Evolutionary conservation across 2,888 invertebrate genomes (phyloP).

Genomic region (Ochlodes sylvanus): DNA sequence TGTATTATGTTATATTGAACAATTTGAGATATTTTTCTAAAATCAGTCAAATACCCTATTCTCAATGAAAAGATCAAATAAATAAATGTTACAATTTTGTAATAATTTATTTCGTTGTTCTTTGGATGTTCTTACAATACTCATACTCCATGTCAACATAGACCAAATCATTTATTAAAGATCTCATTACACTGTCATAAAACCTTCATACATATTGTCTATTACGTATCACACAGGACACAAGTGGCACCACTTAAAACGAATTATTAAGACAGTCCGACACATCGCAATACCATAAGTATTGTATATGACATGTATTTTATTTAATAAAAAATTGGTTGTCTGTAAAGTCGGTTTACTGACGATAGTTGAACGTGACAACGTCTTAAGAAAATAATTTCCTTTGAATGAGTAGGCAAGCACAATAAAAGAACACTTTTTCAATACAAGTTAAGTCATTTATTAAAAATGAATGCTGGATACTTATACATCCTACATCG

Average conservation of each 20-base stretch:
- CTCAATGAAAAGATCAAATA: neutral
- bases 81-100: slow-evolving; percentile 39
- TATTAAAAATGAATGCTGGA: too few species aligned
- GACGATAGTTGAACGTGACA: too few species aligned
- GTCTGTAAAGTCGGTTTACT: too few species aligned
- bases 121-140: slow-evolving; percentile 25
- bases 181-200: neutral
- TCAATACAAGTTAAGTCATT: too few species aligned
- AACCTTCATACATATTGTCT: neutral
- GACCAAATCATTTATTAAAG: neutral
- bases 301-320: neutral
- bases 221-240: slow-evolving; percentile 7
- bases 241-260: neutral
- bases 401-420: too few species aligned
- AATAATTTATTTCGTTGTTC: slow-evolving; percentile 39
- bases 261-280: slow-evolving; percentile 6
- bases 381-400: too few species aligned
- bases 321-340: too few species aligned
- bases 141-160: neutral
- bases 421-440: too few species aligned
- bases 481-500: too few species aligned
- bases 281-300: neutral
- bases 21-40: too few species aligned
- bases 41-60: too few species aligned
- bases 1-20: too few species aligned